Conservation (phyloP, 2,888 invertebrate species). For the Drosophila bunnanda region DNA sequence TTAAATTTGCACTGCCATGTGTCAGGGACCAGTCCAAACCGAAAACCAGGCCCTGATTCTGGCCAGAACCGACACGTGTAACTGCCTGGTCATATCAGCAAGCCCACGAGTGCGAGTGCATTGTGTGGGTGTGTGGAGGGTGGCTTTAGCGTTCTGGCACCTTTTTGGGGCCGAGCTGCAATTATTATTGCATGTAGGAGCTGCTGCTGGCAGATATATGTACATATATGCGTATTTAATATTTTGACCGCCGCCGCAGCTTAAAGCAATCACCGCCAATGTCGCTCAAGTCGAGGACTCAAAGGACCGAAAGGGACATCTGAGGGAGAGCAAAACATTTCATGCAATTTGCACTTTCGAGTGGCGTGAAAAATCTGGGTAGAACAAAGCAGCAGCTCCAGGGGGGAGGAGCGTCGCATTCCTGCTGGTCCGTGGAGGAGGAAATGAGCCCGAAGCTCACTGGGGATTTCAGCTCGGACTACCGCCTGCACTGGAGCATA, state of each 20-base stretch:
- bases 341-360: conserved; percentile 52
- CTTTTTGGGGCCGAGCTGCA: conserved; percentile 6
- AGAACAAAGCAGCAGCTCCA: conserved; percentile 14
- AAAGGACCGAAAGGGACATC: conserved; percentile 1
- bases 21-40: conserved; percentile 42
- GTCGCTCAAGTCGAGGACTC: conserved; percentile 24
- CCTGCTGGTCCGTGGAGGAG: conserved; percentile 16
- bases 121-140: conserved; percentile 14
- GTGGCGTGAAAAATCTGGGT: conserved; percentile 49
- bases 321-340: conserved; percentile 31
- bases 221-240: conserved; percentile 52
- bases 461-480: conserved; percentile 44
- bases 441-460: conserved; percentile 39
- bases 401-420: not conserved
- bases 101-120: conserved; percentile 10
- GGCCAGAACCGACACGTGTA: conserved; percentile 43
- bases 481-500: conserved; percentile 55
- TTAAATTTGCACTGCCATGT: conserved; percentile 57
- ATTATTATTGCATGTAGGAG: conserved; percentile 42
- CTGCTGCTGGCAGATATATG: conserved; percentile 52
- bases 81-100: conserved; percentile 42
- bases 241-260: conserved; percentile 43
- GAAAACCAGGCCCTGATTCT: conserved; percentile 36
- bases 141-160: conserved; percentile 26
- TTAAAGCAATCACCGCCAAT: conserved; percentile 35